Evolutionary conservation across 1,140 invertebrate species (phyloP).

Genomic region (Pararge aegeria): DNA sequence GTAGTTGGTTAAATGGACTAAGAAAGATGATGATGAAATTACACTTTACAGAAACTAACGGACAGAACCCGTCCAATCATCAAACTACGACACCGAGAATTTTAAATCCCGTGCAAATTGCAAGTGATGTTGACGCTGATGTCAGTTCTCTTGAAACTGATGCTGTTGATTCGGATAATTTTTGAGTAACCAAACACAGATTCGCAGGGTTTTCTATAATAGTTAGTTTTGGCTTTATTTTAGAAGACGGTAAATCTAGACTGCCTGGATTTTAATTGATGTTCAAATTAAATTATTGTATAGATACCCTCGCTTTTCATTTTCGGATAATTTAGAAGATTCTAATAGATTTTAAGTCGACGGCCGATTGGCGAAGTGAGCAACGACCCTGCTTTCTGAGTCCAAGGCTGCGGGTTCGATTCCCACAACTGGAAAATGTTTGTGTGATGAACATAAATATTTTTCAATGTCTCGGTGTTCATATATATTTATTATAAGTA

Average conservation of each 20-base stretch:
- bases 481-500: too few species aligned
- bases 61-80: slow-evolving; percentile 16
- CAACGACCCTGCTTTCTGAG: too few species aligned
- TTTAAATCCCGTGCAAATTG: slow-evolving; percentile 10
- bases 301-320: background rate
- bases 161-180: slow-evolving; percentile 46
- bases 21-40: too few species aligned
- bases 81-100: background rate
- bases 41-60: slow-evolving; percentile 17
- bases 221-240: background rate
- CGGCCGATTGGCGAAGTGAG: too few species aligned
- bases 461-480: too few species aligned
- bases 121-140: slow-evolving; percentile 59
- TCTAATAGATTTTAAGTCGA: background rate
- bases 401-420: too few species aligned
- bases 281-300: slow-evolving; percentile 8
- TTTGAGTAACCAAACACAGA: background rate
- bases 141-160: slow-evolving; percentile 61
- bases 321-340: slow-evolving; percentile 2
- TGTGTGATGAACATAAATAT: too few species aligned
- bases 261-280: background rate
- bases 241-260: background rate
- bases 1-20: too few species aligned
- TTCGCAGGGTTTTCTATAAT: background rate
- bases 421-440: too few species aligned